phyloP scores from a whole-genome alignment of 1,140 invertebrate genomes.

The Spodoptera litura region DNA sequence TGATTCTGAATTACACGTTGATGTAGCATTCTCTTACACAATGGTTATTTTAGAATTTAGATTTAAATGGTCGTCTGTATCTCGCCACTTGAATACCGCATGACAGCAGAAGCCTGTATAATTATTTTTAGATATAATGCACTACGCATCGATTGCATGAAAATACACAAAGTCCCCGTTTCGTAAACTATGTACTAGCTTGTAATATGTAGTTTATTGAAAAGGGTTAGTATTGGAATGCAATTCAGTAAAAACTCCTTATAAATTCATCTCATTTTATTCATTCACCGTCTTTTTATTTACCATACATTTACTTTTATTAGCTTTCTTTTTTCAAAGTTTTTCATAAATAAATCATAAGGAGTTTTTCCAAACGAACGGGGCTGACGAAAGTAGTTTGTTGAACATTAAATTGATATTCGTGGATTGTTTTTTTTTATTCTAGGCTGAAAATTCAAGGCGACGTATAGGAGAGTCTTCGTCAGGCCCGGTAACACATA shows the following conservation, averaged over 20 bases:
- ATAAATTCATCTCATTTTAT: constrained; percentile 11
- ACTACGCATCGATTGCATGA: constrained; percentile 44
- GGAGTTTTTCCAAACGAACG: constrained; percentile 54
- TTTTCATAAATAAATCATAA: constrained; percentile 38
- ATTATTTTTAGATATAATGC: constrained; percentile 23
- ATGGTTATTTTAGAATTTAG: neutral
- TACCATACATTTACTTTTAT: neutral
- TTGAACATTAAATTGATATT: constrained; percentile 45
- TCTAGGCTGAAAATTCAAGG: constrained; percentile 59
- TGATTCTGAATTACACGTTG: constrained; percentile 13
- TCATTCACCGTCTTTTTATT: constrained; percentile 1
- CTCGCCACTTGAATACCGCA: constrained; percentile 8
- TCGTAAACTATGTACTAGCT: constrained; percentile 44
- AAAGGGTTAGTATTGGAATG: constrained; percentile 48
- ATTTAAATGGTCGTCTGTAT: constrained; percentile 1
- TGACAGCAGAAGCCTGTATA: constrained; percentile 28
- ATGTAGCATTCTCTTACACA: constrained; percentile 25
- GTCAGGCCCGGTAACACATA: constrained; percentile 57
- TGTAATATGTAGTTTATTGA: constrained; percentile 44
- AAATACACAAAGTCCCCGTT: constrained; percentile 46
- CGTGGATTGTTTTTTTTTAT: constrained; percentile 51
- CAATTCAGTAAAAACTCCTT: constrained; percentile 47
- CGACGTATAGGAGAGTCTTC: constrained; percentile 57
- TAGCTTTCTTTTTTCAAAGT: constrained; percentile 3
- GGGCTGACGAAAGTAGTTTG: constrained; percentile 55